A percentile compares a stretch with the other conserved stretches of the same genome.
These are phyloP conservation scores for Otus sunia DNA, from an alignment of 2,113 vertebrate species.

Conservation along the genomic window DNA sequence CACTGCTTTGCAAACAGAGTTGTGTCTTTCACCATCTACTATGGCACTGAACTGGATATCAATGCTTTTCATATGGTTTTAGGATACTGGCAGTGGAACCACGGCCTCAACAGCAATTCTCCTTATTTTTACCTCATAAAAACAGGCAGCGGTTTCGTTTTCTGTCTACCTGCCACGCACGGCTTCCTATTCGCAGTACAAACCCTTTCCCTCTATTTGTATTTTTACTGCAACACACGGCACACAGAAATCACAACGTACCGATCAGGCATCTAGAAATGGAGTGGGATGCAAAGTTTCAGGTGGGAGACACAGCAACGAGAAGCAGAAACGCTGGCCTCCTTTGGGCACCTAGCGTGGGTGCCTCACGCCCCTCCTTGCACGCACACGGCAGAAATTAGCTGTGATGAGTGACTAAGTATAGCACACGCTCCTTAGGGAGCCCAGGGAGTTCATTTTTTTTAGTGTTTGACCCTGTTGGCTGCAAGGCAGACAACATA, in stretches of 20 bases:
- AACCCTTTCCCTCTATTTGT: background rate
- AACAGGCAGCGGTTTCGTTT: background rate
- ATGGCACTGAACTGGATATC: background rate
- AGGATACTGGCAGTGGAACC: background rate
- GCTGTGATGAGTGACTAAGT: background rate
- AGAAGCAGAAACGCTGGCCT: background rate
- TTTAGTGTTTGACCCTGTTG: background rate
- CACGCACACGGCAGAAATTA: background rate
- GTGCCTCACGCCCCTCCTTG: background rate
- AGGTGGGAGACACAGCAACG: background rate
- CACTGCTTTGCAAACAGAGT: background rate
- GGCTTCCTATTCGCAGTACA: background rate
- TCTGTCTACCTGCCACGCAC: fast-evolving
- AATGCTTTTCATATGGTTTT: background rate
- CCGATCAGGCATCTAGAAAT: background rate
- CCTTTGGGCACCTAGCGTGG: background rate
- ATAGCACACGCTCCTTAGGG: background rate
- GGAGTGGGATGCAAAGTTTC: background rate
- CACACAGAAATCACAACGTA: background rate
- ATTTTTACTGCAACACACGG: background rate
- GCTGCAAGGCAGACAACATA: constrained; percentile 12
- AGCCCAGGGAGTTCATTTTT: background rate
- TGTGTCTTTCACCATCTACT: background rate
- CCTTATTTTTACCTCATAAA: background rate
- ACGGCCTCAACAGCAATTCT: background rate